Conservation (phyloP, 1,140 invertebrate genomes). For the Drosophila ananassae region DNA sequence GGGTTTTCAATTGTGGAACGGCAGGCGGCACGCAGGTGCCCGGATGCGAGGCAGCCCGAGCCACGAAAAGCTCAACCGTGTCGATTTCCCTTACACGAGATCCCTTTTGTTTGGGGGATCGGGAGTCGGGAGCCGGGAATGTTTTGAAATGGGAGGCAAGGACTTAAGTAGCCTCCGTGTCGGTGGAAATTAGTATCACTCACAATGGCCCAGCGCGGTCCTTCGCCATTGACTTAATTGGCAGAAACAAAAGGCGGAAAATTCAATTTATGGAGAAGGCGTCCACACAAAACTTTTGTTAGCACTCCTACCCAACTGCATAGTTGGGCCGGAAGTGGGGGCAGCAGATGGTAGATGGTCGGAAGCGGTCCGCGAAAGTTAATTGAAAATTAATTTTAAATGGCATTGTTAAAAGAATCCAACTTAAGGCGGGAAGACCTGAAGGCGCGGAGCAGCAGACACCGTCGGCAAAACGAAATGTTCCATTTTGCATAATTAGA, state of each 20-base stretch:
- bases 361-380: conserved; percentile 52
- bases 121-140: background rate
- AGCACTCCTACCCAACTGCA: conserved; percentile 11
- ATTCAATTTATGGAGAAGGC: conserved; percentile 63
- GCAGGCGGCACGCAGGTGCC: conserved; percentile 34
- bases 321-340: conserved; percentile 20
- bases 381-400: conserved; percentile 82
- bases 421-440: conserved; percentile 20
- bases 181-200: conserved; percentile 69
- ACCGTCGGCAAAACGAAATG: conserved; percentile 44
- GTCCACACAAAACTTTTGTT: conserved; percentile 47
- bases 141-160: background rate
- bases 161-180: conserved; percentile 46
- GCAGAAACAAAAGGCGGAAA: conserved; percentile 54
- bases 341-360: conserved; percentile 30
- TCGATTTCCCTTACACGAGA: conserved; percentile 47
- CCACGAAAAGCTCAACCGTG: conserved; percentile 47
- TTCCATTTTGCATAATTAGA: conserved; percentile 71
- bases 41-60: conserved; percentile 18
- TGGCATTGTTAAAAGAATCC: conserved; percentile 66
- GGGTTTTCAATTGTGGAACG: conserved; percentile 67
- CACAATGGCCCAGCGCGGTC: conserved; percentile 32
- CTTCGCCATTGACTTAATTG: conserved; percentile 58
- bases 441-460: conserved; percentile 20
- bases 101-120: conserved; percentile 6